phyloP scores from a whole-genome alignment of 2,113 vertebrate species.

The Varanus komodoensis region DNA sequence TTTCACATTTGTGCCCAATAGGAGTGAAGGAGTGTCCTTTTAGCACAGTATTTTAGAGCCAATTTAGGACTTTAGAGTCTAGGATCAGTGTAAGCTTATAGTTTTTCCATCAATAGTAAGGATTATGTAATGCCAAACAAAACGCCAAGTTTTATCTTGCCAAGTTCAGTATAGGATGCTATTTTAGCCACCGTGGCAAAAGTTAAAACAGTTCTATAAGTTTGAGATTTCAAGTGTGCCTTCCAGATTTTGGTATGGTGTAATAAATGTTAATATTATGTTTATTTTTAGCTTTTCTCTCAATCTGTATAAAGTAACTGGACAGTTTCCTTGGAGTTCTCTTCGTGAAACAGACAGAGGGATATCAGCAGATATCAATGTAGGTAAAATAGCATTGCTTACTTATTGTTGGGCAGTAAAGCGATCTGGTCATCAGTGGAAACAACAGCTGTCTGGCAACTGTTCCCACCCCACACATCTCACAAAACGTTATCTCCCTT shows the following conservation, averaged over 20 bases:
- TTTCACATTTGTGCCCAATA: not conserved
- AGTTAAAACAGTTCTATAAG: not conserved
- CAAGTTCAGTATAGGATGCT: not conserved
- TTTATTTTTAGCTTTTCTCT: constrained; percentile 85
- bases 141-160: not conserved
- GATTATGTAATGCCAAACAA: not conserved
- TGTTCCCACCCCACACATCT: no score
- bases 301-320: constrained; percentile 96
- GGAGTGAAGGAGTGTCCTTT: not conserved
- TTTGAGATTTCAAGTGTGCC: not conserved
- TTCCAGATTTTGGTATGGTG: not conserved
- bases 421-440: not conserved
- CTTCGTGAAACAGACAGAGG: constrained; percentile 95
- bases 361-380: constrained; percentile 89
- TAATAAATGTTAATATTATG: not conserved
- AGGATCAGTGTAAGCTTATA: not conserved
- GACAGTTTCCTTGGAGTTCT: constrained; percentile 98
- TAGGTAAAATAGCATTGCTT: constrained; percentile 67
- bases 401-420: not conserved
- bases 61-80: not conserved
- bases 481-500: not conserved
- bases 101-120: not conserved
- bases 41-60: not conserved
- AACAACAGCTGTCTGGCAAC: not conserved
- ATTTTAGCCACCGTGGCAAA: not conserved